phyloP scores from a whole-genome alignment of 1,140 invertebrate species.

The Metopolophium dirhodum region DNA sequence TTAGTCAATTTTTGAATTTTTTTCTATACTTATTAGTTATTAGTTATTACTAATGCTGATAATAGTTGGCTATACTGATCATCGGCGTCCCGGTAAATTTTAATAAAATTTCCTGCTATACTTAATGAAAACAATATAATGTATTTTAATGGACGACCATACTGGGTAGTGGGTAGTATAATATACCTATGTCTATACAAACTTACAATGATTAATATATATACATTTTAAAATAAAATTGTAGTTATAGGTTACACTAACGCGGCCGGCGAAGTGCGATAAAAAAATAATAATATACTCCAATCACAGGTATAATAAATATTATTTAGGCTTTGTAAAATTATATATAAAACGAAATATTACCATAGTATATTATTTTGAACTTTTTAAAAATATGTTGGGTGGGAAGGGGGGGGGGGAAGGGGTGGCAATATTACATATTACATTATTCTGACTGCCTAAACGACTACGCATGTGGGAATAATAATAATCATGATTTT shows the following conservation, averaged over 20 bases:
- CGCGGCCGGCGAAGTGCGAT: not conserved
- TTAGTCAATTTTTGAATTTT: not conserved
- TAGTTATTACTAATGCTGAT: accelerated
- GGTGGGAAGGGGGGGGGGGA: too few species aligned
- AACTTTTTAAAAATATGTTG: not conserved
- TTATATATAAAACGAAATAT: too few species aligned
- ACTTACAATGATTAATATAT: too few species aligned
- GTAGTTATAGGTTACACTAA: too few species aligned
- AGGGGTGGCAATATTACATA: too few species aligned
- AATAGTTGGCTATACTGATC: not conserved
- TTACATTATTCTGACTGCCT: too few species aligned
- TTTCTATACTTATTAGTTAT: not conserved
- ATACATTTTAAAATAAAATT: too few species aligned
- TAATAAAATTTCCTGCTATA: not conserved
- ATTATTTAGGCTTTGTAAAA: too few species aligned
- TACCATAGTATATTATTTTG: too few species aligned
- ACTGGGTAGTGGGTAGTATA: not conserved
- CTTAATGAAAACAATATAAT: not conserved
- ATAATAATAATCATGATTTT: too few species aligned
- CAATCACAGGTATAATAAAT: not conserved
- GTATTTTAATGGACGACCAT: not conserved
- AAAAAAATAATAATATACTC: not conserved
- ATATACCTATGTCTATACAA: too few species aligned
- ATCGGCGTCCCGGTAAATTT: not conserved
- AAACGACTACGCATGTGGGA: too few species aligned